A percentile compares a stretch with the other conserved stretches of the same genome.
Conservation (phyloP, 1,140 invertebrate genomes). For the Saccostrea glomerata region DNA sequence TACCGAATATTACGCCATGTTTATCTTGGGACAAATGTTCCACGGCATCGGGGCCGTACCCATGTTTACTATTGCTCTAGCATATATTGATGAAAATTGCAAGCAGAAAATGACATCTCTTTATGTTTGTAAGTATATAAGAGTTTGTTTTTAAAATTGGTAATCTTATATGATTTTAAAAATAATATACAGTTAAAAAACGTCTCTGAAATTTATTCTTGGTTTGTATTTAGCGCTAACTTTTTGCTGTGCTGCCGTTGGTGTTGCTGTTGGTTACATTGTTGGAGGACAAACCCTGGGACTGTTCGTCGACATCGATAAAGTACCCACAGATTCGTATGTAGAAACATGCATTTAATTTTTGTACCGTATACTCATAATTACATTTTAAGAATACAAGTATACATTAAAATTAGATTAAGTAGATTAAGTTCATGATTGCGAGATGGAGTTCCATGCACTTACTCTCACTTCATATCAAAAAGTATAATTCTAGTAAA, state of each 20-base stretch:
- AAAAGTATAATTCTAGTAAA: too few relatives aligned
- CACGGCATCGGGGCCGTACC: slow-evolving; percentile 92
- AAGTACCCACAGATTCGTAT: slow-evolving; percentile 57
- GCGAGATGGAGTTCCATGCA: too few relatives aligned
- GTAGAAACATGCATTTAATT: neutral
- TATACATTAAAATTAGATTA: too few relatives aligned
- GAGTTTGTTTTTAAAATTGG: too few relatives aligned
- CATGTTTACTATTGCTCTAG: slow-evolving; percentile 79
- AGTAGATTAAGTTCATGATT: too few relatives aligned
- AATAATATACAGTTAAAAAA: too few relatives aligned
- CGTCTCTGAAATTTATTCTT: too few relatives aligned
- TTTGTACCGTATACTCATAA: too few relatives aligned
- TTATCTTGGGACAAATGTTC: slow-evolving; percentile 92
- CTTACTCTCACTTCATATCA: too few relatives aligned
- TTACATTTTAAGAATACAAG: too few relatives aligned
- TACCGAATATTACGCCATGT: slow-evolving; percentile 79
- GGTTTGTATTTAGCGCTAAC: slow-evolving; percentile 59
- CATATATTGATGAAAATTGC: slow-evolving; percentile 72
- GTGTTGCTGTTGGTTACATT: slow-evolving; percentile 93
- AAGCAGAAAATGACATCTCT: slow-evolving; percentile 66
- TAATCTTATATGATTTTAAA: too few relatives aligned
- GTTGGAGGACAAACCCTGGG: slow-evolving; percentile 91
- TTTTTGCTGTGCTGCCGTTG: slow-evolving; percentile 94
- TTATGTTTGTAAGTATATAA: slow-evolving; percentile 85
- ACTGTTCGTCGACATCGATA: slow-evolving; percentile 91